These are phyloP conservation scores for Megaceryle alcyon DNA, from an alignment of 2,797 vertebrate genomes.

Conservation along the genomic window DNA sequence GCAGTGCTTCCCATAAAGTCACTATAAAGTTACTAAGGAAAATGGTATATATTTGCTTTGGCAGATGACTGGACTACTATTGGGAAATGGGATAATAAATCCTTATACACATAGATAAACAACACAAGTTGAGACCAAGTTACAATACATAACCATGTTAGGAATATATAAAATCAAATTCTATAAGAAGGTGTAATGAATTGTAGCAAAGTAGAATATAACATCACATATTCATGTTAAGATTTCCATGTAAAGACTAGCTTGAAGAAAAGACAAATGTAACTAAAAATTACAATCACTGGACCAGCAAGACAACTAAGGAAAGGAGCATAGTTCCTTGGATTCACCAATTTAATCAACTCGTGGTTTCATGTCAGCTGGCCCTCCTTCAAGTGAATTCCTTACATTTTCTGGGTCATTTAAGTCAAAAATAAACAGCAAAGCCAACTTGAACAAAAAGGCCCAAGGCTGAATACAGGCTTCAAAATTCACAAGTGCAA, in stretches of 20 bases:
- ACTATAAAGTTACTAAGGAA: not conserved
- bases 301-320: not conserved
- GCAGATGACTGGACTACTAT: not conserved
- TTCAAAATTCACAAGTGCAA: not conserved
- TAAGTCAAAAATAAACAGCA: not conserved
- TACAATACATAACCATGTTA: not conserved
- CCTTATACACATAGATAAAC: not conserved
- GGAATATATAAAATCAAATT: not conserved
- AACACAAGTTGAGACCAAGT: not conserved
- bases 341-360: not conserved
- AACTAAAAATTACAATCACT: not conserved
- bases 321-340: not conserved
- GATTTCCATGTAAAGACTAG: not conserved
- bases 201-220: not conserved
- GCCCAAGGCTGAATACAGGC: not conserved
- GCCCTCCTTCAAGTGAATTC: not conserved
- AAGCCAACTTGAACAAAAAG: not conserved
- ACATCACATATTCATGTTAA: not conserved
- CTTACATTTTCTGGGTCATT: not conserved
- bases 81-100: not conserved
- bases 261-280: not conserved
- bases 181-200: not conserved
- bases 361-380: not conserved
- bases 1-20: not conserved
- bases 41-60: not conserved